Percentiles rank a stretch among this genome's conserved stretches.
Conservation (phyloP, 2,113 vertebrate genomes). For the Myotis yumanensis region DNA sequence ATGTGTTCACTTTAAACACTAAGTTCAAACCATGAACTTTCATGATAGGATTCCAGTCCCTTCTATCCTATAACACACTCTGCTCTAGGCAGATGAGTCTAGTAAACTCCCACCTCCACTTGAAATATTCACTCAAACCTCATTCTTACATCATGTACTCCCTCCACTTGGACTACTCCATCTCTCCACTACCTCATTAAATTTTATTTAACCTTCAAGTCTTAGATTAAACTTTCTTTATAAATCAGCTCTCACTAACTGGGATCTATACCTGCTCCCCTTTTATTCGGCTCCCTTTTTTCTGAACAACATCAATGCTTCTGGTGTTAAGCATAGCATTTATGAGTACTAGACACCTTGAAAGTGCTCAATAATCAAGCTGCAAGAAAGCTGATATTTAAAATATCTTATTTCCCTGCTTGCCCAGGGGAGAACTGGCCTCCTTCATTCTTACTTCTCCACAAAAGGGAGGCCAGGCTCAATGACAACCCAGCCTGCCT, state of each 20-base stretch:
- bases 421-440: background rate
- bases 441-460: background rate
- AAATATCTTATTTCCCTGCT: constrained; percentile 10
- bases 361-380: constrained; percentile 36
- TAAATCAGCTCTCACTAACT: constrained; percentile 23
- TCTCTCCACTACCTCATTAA: background rate
- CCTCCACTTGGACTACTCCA: background rate
- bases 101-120: background rate
- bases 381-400: constrained; percentile 24
- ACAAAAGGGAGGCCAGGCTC: background rate
- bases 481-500: background rate
- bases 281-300: background rate
- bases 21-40: background rate
- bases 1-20: background rate
- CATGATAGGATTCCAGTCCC: background rate
- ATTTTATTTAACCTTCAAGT: constrained; percentile 57
- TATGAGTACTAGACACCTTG: background rate
- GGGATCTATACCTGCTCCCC: background rate
- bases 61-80: background rate
- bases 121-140: background rate
- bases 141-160: background rate
- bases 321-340: background rate
- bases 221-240: constrained; percentile 16
- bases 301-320: constrained; percentile 10
- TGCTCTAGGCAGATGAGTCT: background rate